Base-by-base conservation (phyloP, 2,888 invertebrate species). In the Formica aserva region DNA sequence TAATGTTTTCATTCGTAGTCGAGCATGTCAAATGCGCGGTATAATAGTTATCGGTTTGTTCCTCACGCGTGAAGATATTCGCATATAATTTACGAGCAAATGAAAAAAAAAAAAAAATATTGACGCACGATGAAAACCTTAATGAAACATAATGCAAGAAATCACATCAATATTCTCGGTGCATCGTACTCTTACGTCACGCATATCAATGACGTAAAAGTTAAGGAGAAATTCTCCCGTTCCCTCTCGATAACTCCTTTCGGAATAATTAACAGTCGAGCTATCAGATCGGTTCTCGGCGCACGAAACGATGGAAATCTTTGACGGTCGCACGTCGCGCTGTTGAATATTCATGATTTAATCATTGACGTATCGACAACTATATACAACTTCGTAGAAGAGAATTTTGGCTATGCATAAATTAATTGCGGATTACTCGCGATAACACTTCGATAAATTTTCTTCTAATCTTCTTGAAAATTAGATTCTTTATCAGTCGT, bases 151-250 rank as follows among this genome's bases (percentile, higher is more conserved):
- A 26, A 62, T 57, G 67, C 76, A n/a, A 76, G 48, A 32, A 55
- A 78, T 74, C 82, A 45, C 57, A 80, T 85, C 75, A 55, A 80
- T 38, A 85, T 83, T 85, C 85, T 35, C 35, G 35, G 63, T 66
- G 63, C 80, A 48, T 75, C 66, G 52, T 32, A 48, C 80, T 63
- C 69, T 62, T 63, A 75, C 48, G 75, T 83, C 80, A 75, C 63
- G 83, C 78, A 80, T 85, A 80, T 75, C 69, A 85, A 85, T 66
- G 83, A 85, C 32, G 82, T 38, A 52, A 63, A 26, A 85, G 71
- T 15, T 13, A 38, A 67, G 18, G 74, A 75, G 57, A 55, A 67
- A 38, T 32, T 48, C 62, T 65, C 29, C 5, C n/a, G 18, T 35
- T 45, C 62, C n/a, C 6, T 15, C 48, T 63, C 72, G 38, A 35